These are phyloP conservation scores for Aegithalos caudatus DNA, from an alignment of 2,113 vertebrate genomes.

Conservation along the genomic window DNA sequence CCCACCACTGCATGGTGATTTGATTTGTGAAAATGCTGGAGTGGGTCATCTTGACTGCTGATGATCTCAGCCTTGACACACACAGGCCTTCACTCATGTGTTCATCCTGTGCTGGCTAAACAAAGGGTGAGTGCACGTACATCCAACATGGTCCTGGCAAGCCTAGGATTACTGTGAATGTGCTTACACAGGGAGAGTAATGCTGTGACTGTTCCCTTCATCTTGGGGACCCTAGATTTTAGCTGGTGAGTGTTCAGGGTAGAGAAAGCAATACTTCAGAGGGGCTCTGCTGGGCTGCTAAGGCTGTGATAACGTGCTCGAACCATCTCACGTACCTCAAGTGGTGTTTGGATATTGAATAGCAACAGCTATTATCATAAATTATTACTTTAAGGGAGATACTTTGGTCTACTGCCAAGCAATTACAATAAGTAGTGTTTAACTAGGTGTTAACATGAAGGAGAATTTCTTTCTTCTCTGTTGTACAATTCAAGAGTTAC, in stretches of 20 bases:
- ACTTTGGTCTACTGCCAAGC: neutral
- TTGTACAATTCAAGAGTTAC: neutral
- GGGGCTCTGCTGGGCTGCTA: neutral
- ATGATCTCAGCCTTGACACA: neutral
- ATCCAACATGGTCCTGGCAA: neutral
- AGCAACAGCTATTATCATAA: neutral
- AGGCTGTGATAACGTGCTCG: neutral
- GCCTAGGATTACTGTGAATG: fast-evolving
- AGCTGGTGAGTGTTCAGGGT: neutral
- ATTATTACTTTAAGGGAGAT: neutral
- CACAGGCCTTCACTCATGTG: neutral
- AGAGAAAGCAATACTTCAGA: neutral
- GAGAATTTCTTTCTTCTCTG: neutral
- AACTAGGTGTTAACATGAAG: neutral
- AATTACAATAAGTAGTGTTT: slow-evolving; percentile 9
- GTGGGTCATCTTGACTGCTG: neutral
- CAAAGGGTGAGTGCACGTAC: fast-evolving
- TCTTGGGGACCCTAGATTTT: neutral
- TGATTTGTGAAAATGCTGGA: neutral
- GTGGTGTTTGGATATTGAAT: neutral
- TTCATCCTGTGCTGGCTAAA: neutral
- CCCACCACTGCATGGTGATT: neutral
- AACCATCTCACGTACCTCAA: neutral
- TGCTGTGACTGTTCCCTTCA: neutral
- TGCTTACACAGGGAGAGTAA: neutral